Conservation (phyloP, 2,113 vertebrate genomes). For the Melanostigma gelatinosum region DNA sequence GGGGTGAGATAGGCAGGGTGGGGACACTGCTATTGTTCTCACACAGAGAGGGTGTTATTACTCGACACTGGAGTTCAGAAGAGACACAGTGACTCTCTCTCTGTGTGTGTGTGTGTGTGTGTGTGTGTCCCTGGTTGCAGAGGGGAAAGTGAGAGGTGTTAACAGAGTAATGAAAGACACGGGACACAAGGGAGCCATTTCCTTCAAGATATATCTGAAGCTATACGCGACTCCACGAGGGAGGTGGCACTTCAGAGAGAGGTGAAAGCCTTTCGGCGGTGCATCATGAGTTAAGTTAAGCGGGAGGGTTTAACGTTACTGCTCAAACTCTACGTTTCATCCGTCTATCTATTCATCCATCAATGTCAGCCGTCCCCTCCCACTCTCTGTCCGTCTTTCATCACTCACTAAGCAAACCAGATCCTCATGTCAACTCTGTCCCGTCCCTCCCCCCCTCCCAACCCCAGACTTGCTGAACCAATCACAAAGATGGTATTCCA, state of each 20-base stretch:
- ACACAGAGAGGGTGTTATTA: slow-evolving; percentile 59
- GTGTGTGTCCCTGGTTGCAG: slow-evolving; percentile 6
- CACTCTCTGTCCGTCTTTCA: slow-evolving; percentile 76
- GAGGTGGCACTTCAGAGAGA: slow-evolving; percentile 23
- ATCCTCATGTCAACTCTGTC: slow-evolving; percentile 68
- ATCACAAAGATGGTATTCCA: slow-evolving; percentile 78
- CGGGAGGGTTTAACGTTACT: slow-evolving; percentile 32
- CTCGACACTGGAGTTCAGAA: slow-evolving; percentile 55
- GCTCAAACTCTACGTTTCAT: slow-evolving; percentile 53
- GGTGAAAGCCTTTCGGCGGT: slow-evolving; percentile 10
- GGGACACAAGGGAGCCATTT: slow-evolving; percentile 35
- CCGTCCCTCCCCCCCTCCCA: slow-evolving; percentile 30
- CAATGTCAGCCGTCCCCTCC: slow-evolving; percentile 68
- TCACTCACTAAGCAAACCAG: slow-evolving; percentile 81
- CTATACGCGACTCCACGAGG: neutral
- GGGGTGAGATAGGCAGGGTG: slow-evolving; percentile 52
- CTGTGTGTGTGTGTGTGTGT: slow-evolving; percentile 26
- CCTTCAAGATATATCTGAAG: slow-evolving; percentile 24
- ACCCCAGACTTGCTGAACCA: slow-evolving; percentile 58
- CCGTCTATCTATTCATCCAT: slow-evolving; percentile 71
- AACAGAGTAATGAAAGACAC: slow-evolving; percentile 35
- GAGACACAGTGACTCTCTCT: slow-evolving; percentile 18
- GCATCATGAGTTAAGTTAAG: slow-evolving; percentile 24
- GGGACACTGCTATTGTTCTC: slow-evolving; percentile 65
- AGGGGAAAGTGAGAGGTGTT: slow-evolving; percentile 26